phyloP scores from a whole-genome alignment of 2,797 vertebrate species.

The Setipinna tenuifilis region DNA sequence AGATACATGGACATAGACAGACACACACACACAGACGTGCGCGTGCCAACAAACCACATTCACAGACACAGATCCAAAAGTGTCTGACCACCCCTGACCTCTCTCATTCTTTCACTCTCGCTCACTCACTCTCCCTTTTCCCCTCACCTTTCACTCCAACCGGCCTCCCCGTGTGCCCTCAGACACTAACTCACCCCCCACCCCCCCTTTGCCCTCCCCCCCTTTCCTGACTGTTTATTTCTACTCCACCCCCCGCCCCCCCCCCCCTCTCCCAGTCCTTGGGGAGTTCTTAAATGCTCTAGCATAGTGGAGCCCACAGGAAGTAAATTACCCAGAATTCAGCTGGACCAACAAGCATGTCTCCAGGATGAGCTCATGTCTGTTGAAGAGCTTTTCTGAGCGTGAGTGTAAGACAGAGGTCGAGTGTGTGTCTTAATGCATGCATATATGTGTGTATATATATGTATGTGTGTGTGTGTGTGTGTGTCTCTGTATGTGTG shows the following conservation, averaged over 20 bases:
- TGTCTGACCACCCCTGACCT: not conserved
- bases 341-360: conserved; percentile 76
- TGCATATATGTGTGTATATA: not conserved
- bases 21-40: too few species aligned
- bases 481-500: not conserved
- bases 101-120: not conserved
- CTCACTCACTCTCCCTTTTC: not conserved
- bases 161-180: too few species aligned
- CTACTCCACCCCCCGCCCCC: not conserved
- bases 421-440: not conserved
- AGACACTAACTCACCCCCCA: not conserved
- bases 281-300: conserved; percentile 5
- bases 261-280: not conserved
- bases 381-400: conserved; percentile 66
- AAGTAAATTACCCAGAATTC: conserved; percentile 56
- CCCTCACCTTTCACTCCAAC: too few species aligned
- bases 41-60: not conserved
- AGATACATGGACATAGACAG: too few species aligned
- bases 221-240: conserved; percentile 5
- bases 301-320: conserved; percentile 1
- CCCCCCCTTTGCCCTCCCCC: conserved; percentile 35
- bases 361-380: conserved; percentile 81
- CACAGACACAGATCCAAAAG: not conserved
- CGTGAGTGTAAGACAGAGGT: conserved; percentile 32
- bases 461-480: not conserved